phyloP scores from a whole-genome alignment of 2,888 invertebrate species.

The Agrotis clavis region DNA sequence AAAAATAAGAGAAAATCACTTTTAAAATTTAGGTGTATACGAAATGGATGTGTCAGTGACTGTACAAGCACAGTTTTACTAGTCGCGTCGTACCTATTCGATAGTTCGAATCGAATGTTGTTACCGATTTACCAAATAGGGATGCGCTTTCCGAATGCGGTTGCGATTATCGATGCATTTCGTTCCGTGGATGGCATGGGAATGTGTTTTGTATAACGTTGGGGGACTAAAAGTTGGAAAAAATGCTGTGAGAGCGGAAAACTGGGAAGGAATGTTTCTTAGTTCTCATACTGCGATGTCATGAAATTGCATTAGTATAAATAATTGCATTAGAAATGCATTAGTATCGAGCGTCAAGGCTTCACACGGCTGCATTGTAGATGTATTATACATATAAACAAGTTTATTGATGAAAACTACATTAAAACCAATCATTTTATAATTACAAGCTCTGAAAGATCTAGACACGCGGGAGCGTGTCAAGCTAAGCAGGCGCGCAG shows the following conservation, averaged over 20 bases:
- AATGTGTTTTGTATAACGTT: slow-evolving; percentile 33
- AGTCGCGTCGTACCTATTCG: slow-evolving; percentile 47
- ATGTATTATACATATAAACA: too few relatives aligned
- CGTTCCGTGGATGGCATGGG: slow-evolving; percentile 23
- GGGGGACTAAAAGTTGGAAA: not conserved
- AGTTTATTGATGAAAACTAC: too few relatives aligned
- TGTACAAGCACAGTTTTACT: slow-evolving; percentile 50
- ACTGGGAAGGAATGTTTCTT: not conserved
- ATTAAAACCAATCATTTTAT: too few relatives aligned
- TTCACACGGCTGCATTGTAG: too few relatives aligned
- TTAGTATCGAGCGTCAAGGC: too few relatives aligned
- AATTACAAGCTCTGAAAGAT: too few relatives aligned
- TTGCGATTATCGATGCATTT: slow-evolving; percentile 53
- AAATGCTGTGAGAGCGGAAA: not conserved
- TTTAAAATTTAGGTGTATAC: not conserved
- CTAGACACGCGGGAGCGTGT: too few relatives aligned
- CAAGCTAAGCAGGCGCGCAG: too few relatives aligned
- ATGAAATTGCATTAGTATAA: too few relatives aligned
- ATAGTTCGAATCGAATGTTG: slow-evolving; percentile 57
- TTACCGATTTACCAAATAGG: slow-evolving; percentile 62
- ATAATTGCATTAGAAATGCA: too few relatives aligned
- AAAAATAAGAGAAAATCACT: not conserved
- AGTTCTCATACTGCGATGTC: not conserved
- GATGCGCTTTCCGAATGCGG: slow-evolving; percentile 44
- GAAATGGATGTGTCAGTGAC: too few relatives aligned